phyloP scores from a whole-genome alignment of 92 coral and sea anemone species.

The Muricea muricata region DNA sequence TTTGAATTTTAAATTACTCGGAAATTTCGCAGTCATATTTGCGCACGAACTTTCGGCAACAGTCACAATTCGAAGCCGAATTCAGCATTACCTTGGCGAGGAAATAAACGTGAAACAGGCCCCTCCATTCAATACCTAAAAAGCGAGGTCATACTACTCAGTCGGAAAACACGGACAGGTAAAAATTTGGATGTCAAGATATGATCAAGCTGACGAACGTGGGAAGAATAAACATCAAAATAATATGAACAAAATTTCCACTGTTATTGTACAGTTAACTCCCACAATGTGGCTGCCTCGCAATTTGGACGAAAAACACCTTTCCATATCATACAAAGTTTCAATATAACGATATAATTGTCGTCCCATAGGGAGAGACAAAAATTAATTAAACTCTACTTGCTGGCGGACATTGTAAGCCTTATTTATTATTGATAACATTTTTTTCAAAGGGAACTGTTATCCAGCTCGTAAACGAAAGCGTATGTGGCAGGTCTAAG shows the following conservation, averaged over 20 bases:
- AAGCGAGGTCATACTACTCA: no score
- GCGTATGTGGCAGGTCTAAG: background rate
- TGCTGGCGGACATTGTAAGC: background rate
- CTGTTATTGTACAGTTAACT: background rate
- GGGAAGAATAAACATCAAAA: background rate
- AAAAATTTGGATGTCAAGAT: background rate
- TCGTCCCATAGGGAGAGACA: background rate
- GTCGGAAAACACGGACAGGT: no score
- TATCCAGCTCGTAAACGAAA: background rate
- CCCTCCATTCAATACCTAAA: no score
- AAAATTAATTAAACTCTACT: background rate
- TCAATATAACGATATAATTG: background rate
- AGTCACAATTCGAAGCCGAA: background rate
- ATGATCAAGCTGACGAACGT: background rate
- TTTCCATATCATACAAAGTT: background rate
- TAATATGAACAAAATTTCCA: background rate
- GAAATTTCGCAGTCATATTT: background rate
- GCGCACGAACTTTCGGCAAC: background rate
- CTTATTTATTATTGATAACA: background rate
- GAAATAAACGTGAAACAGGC: no score
- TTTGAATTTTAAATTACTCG: conserved; percentile 12
- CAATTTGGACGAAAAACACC: background rate
- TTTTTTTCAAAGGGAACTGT: background rate
- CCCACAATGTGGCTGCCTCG: background rate
- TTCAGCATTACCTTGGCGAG: background rate